Conservation (phyloP, 2,888 invertebrate species). For the Heterodera filipjevi region DNA sequence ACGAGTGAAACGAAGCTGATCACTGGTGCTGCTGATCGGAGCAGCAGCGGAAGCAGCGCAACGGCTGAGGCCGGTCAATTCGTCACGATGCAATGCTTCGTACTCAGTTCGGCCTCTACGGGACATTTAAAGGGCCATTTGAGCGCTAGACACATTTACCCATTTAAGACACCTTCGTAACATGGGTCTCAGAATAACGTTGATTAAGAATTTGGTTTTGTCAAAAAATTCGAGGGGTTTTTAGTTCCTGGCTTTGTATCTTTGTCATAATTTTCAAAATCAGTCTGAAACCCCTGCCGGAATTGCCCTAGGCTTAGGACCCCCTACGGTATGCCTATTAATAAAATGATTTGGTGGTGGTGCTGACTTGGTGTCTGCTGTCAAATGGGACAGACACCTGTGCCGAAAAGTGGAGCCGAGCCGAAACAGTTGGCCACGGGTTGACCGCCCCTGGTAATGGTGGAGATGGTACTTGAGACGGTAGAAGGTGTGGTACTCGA, state of each 20-base stretch:
- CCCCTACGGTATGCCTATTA: too few species aligned
- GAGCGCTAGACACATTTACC: too few species aligned
- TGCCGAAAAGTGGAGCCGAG: conserved; percentile 97
- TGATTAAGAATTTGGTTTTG: too few species aligned
- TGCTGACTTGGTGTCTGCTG: not conserved
- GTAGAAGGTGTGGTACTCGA: conserved; percentile 99
- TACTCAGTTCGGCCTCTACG: conserved; percentile 92
- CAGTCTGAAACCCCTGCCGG: too few species aligned
- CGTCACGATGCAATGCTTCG: conserved; percentile 71
- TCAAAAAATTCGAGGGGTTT: too few species aligned
- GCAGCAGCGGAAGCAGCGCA: not conserved
- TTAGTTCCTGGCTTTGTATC: too few species aligned
- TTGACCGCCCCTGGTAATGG: conserved; percentile 6
- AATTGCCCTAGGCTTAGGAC: not conserved
- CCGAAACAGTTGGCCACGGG: conserved; percentile 79
- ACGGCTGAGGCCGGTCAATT: not conserved
- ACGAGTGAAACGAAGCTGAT: conserved; percentile 6
- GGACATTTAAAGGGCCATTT: too few species aligned
- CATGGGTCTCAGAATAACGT: too few species aligned
- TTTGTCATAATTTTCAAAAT: too few species aligned
- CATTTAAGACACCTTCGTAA: too few species aligned
- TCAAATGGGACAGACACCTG: conserved; percentile 63
- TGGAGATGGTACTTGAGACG: conserved; percentile 71
- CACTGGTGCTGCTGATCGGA: not conserved
- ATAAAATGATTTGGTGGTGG: too few species aligned